phyloP scores from a whole-genome alignment of 2,888 invertebrate genomes.

The Gryllus longicercus region DNA sequence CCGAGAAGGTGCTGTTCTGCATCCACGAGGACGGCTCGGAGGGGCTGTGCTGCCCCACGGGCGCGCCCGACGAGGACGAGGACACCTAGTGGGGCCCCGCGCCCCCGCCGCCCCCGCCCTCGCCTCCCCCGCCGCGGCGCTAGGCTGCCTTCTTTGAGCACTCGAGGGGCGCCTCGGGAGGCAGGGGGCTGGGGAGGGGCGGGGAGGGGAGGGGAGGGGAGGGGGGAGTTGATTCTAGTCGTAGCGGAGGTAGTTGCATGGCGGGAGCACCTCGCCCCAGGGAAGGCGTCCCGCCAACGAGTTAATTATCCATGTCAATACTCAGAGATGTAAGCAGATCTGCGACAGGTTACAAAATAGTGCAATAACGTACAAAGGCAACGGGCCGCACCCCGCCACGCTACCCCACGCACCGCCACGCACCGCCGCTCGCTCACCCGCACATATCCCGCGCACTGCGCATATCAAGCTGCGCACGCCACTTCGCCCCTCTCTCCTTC shows the following conservation, averaged over 20 bases:
- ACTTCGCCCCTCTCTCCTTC: too few species aligned
- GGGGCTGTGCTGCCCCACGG: conserved; percentile 74
- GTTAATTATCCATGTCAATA: conserved; percentile 9
- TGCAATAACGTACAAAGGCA: neutral
- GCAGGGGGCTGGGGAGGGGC: too few species aligned
- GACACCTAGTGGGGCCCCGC: conserved; percentile 29
- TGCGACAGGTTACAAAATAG: neutral
- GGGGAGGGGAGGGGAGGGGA: too few species aligned
- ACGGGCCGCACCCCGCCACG: too few species aligned
- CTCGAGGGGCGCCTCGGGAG: neutral
- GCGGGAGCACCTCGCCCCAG: neutral
- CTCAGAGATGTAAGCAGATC: neutral
- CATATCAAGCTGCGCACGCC: too few species aligned
- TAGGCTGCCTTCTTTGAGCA: neutral
- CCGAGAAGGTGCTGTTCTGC: conserved; percentile 78
- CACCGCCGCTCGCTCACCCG: too few species aligned
- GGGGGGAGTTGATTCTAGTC: neutral
- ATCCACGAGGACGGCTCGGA: conserved; percentile 79
- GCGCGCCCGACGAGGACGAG: conserved; percentile 55
- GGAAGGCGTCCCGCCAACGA: neutral
- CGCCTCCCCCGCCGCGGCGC: neutral
- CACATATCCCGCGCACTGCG: too few species aligned
- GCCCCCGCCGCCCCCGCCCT: neutral
- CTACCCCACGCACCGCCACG: too few species aligned
- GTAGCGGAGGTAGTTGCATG: neutral